phyloP scores from a whole-genome alignment of 2,113 vertebrate genomes.

The Cyanoramphus novaezelandiae region DNA sequence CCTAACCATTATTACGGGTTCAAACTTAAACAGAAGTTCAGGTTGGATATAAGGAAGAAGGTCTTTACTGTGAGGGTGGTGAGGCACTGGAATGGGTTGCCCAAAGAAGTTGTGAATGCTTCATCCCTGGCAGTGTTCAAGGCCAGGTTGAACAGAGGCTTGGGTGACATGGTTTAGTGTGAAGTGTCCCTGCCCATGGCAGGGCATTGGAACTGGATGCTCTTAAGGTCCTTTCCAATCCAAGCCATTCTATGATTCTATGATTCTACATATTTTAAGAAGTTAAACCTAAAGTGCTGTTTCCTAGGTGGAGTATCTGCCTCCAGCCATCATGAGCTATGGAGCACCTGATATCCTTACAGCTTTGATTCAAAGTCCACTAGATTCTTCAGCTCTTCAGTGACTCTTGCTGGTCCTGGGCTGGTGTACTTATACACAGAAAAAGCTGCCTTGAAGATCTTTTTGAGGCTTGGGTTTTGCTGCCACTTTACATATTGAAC shows the following conservation, averaged over 20 bases:
- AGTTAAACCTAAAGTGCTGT: not conserved
- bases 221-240: not conserved
- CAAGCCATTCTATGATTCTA: not conserved
- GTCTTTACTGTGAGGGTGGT: not conserved
- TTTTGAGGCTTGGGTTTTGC: constrained; percentile 16
- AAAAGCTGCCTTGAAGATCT: not conserved
- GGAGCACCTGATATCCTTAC: not conserved
- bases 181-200: not conserved
- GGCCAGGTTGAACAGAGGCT: not conserved
- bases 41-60: not conserved
- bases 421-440: not conserved
- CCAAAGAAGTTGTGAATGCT: not conserved
- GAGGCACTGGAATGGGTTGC: not conserved
- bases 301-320: not conserved
- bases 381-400: not conserved
- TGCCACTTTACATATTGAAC: constrained; percentile 38
- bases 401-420: not conserved
- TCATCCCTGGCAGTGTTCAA: not conserved
- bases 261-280: not conserved
- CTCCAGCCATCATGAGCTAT: not conserved
- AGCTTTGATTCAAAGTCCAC: not conserved
- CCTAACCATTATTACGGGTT: not conserved
- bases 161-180: not conserved
- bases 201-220: not conserved
- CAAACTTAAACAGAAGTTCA: not conserved